Evolutionary conservation across 1,140 invertebrate genomes (phyloP), one percentile per base, ranked within the genome.

Genomic region (Trichoplusia ni): DNA sequence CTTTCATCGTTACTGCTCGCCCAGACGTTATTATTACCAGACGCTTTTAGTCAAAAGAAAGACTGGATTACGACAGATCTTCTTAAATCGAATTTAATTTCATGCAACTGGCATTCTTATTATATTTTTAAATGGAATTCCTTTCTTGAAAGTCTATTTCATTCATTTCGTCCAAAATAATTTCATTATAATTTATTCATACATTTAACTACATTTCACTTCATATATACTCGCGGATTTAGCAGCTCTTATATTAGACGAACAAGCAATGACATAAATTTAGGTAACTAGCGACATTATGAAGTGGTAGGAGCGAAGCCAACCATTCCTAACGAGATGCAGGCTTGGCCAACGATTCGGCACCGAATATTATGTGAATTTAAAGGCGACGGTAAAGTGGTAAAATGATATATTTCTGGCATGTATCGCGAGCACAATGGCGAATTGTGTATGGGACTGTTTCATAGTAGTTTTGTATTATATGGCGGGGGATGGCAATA

Each of bases 381-480:
- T 62, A 62, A 62, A 67, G 49, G 58, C 54, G 69, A 66, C 56
- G 58, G 61, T 67, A 71, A 74, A 67, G 71, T 65, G 71, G 61
- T 64, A 29, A 68, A 71, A 72, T 65, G 62, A 72, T 68, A 68
- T 51, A 72, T 65, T 51, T 25, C 33, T 46, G 31, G 35, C 40
- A 40, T 58, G 23, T 67, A 54, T 31, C 51, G 19, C 63, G 40
- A 67, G 69, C 35, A 73, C 68, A 76, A 73, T 75, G 29, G 63
- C 21, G 60, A 44, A 54, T 65, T 64, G 71, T 69, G 53, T 71
- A 69, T 67, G 53, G 54, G 33, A 49, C 60, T 64, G 68, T 71
- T 73, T 63, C 69, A 64, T 71, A 71, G 60, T 71, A 64, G 58
- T 71, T 71, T 69, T 72, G 70, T 58, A 58, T 69, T 66, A 73